Conservation (phyloP, 2,888 invertebrate species). For the Hecatera dysodea region DNA sequence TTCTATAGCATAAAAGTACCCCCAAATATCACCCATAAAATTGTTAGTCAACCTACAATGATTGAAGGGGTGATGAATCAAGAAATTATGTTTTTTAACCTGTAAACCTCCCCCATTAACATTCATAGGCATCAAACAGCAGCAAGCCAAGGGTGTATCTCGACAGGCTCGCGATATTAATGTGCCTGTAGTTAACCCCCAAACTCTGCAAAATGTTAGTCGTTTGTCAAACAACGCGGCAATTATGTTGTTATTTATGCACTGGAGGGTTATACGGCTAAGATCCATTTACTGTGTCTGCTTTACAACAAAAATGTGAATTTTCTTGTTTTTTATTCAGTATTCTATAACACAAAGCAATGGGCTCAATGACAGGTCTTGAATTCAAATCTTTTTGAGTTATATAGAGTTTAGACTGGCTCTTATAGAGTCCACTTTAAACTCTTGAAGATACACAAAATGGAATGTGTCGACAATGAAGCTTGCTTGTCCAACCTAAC, state of each 20-base stretch:
- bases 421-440: background rate
- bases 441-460: too few relatives aligned
- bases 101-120: slow-evolving; percentile 35
- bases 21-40: background rate
- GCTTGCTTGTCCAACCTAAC: too few relatives aligned
- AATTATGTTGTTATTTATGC: slow-evolving; percentile 88
- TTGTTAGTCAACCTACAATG: background rate
- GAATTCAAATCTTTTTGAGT: too few relatives aligned
- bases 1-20: background rate
- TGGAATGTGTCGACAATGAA: too few relatives aligned
- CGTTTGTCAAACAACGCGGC: slow-evolving; percentile 86
- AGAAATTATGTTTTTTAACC: slow-evolving; percentile 46
- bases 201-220: slow-evolving; percentile 80
- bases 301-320: slow-evolving; percentile 51
- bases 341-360: background rate
- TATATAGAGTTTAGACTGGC: too few relatives aligned
- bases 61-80: slow-evolving; percentile 37
- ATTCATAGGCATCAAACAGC: slow-evolving; percentile 57
- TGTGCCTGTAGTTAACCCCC: slow-evolving; percentile 68
- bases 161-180: slow-evolving; percentile 61
- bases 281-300: slow-evolving; percentile 75
- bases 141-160: slow-evolving; percentile 52
- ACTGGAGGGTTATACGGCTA: slow-evolving; percentile 73
- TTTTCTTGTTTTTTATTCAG: slow-evolving; percentile 11
- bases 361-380: background rate